A percentile compares a stretch with the other conserved stretches of the same genome.
phyloP scores from a whole-genome alignment of 92 coral and sea anemone species.

The Phenganax stokvisi region DNA sequence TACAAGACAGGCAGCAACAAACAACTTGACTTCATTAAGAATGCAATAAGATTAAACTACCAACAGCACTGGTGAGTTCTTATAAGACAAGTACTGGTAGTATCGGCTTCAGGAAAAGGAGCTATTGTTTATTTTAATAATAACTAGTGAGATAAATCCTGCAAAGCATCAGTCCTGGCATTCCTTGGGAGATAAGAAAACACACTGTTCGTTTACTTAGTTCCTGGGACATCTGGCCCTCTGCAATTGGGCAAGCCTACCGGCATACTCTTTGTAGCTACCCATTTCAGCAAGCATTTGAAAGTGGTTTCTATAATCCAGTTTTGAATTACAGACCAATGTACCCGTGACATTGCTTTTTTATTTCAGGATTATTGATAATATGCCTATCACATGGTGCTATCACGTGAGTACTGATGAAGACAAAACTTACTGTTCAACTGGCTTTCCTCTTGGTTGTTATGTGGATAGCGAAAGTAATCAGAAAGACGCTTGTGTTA shows the following conservation, averaged over 20 bases:
- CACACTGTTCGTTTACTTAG: no score
- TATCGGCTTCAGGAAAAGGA: not conserved
- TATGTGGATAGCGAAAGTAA: slow-evolving; percentile 71
- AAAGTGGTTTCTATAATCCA: not conserved
- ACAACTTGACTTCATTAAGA: slow-evolving; percentile 73
- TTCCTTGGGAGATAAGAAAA: no score
- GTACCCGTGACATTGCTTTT: not conserved
- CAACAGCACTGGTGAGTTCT: slow-evolving; percentile 83
- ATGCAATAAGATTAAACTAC: slow-evolving; percentile 82
- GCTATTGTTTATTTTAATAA: no score
- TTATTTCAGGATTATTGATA: slow-evolving; percentile 81
- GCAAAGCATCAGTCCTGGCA: no score
- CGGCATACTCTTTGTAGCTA: no score
- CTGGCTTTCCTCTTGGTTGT: slow-evolving; percentile 97
- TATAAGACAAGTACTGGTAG: not conserved
- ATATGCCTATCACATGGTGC: slow-evolving; percentile 99
- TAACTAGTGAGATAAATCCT: no score
- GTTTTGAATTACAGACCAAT: not conserved
- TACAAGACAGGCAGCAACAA: slow-evolving; percentile 56
- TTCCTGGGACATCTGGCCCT: no score
- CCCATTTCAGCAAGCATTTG: not conserved
- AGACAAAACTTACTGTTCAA: slow-evolving; percentile 66
- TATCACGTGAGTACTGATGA: slow-evolving; percentile 76
- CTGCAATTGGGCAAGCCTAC: no score
- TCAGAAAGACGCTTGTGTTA: slow-evolving; percentile 88